Base-by-base conservation (phyloP, 1,140 invertebrate species). In the Nephila pilipes region DNA sequence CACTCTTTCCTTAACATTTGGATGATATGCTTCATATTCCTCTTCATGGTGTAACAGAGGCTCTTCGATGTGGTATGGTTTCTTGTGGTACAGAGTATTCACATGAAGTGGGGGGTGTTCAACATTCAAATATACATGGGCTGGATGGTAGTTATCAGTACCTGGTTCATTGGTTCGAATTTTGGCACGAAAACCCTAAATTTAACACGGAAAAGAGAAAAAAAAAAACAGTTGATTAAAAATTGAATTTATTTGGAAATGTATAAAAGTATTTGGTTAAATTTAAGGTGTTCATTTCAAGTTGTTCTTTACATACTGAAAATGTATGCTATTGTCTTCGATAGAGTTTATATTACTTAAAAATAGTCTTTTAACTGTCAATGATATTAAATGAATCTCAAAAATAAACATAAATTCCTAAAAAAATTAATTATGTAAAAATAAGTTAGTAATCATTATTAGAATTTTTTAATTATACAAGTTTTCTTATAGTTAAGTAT, bases 141-240 rank as follows among this genome's bases (percentile, higher is more conserved):
- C 93, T 16, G 93, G 93, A 32, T 88, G 25, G 25, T 93, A 79
- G 58, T 87, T 88, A n/a, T 55, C 91, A 2, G 58, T 75, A 16
- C 93, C 93, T 58, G 93, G 93, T 46, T 94, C 93, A 83, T 94
- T 94, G 22, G 90, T 92, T 16, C 57, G 29, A 36, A 94, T 75
- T 32, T 96, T 94, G 81, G 96, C 96, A 90, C 95, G 94, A 69
- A 93, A 94, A 8, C 93, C 93, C 57, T 91, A 29, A 25, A 14
- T 32, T n/a, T 18, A 79, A n/a, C 54, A 6, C 10, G 3, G 54
- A 63, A 63, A 29, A 12, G 65, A 69, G 25, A 18, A 69, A 32
- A 10, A 69, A 69, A 25, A 32, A 32, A 46, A 46, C 46, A 29
- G 32, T 14, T 32, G 65, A 69, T 65, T 65, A 14, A 0, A 25